Percentiles rank a stretch among this genome's conserved stretches.
Conservation (phyloP, 2,113 vertebrate genomes). For the Silurus meridionalis region DNA sequence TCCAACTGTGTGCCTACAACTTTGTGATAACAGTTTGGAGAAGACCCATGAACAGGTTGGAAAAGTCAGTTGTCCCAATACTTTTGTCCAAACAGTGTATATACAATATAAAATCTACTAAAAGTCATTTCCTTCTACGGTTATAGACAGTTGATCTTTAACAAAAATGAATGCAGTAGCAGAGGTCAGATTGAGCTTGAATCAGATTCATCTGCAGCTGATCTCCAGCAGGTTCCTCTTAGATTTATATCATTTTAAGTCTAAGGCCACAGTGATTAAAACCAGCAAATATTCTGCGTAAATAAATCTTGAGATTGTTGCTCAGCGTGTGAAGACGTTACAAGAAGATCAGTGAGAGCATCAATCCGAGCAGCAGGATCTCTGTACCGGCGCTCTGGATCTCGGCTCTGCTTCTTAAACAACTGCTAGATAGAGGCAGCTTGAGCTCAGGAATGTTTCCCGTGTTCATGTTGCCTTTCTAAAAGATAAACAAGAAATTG, state of each 20-base stretch:
- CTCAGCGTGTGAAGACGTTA: neutral
- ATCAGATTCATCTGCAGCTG: neutral
- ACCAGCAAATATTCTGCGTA: neutral
- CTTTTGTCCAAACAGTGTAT: too few relatives aligned
- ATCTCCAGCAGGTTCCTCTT: neutral
- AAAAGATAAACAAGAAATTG: neutral
- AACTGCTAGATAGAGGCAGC: neutral
- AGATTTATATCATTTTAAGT: neutral
- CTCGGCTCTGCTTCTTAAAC: slow-evolving; percentile 5
- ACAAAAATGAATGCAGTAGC: neutral
- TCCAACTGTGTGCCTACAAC: too few relatives aligned
- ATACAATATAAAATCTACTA: too few relatives aligned
- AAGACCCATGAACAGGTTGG: too few relatives aligned
- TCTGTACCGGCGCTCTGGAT: neutral
- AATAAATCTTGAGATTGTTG: neutral
- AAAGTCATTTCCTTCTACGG: too few relatives aligned
- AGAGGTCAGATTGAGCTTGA: neutral
- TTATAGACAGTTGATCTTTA: too few relatives aligned
- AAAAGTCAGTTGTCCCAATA: too few relatives aligned
- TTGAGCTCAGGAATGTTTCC: slow-evolving; percentile 36
- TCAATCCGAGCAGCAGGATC: slow-evolving; percentile 5
- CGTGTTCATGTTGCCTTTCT: neutral
- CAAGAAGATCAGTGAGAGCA: neutral
- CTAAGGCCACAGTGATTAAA: too few relatives aligned
- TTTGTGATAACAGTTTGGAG: too few relatives aligned